Evolutionary conservation across 2,113 vertebrate species (phyloP), one percentile per base, ranked within the genome.

Genomic region (Xyliphius kryptos): DNA sequence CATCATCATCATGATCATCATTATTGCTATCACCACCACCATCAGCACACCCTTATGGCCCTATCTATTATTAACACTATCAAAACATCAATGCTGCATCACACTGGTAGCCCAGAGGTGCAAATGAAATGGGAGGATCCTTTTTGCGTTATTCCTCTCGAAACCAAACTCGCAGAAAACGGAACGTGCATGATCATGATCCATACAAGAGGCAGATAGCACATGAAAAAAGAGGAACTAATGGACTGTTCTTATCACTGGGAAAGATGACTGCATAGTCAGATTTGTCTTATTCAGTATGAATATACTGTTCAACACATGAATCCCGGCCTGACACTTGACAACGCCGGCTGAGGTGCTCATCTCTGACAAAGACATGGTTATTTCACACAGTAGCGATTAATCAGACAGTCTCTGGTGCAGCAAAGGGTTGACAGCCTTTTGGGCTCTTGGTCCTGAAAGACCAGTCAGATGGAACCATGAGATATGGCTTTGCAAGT

Each of bases 271-370:
- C 56, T 49, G 8, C 47, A 6, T 57, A 62, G 55, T 63, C 58
- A 51, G 58, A 62, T 74, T 67, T 55, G 67, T 67, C 68, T 61
- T 55, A 40, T 58, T 69, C 72, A 26, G 58, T 38, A 67, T 67
- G 19, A 63, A 67, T 70, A 71, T 32, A 64, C 68, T 60, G 41
- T 57, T 69, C 48, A 66, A 69, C 17, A 63, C 36, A 4, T 26
- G 58, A 47, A 65, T 52, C 59, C 13, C 9, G 26, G 36, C 41
- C 36, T 71, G 68, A 74, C 72, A 61, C n/a, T n/a, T n/a, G n/a
- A n/a, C n/a, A 17, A 38, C 17, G 51, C 50, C 54, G 53, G 44
- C 36, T 19, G 10, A 38, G 40, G 54, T 32, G 44, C 46, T 52
- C 15, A 61, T 41, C 49, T 54, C 20, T 43, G 61, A 62, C n/a